Conservation (phyloP, 2,797 vertebrate species). For the Macroramphosus scolopax region DNA sequence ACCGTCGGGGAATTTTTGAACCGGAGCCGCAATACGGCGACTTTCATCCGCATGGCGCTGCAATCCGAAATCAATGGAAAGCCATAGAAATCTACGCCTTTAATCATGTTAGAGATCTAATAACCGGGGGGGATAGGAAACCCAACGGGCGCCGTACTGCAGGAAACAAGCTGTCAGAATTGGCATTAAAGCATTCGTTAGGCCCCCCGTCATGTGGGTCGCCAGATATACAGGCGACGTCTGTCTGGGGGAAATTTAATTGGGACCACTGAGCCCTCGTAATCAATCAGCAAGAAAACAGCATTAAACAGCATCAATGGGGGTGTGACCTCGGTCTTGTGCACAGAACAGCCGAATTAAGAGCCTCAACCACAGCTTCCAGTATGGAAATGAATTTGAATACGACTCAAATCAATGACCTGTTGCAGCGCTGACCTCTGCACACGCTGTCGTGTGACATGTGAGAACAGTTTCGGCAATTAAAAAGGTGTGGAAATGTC, state of each 20-base stretch:
- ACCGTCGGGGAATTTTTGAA: constrained; percentile 7
- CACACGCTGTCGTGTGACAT: no score
- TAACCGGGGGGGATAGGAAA: constrained; percentile 33
- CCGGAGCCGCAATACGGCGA: constrained; percentile 10
- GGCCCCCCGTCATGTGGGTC: constrained; percentile 20
- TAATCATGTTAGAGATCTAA: constrained; percentile 22
- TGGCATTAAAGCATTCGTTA: constrained; percentile 40
- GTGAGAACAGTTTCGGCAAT: no score
- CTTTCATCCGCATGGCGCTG: constrained; percentile 3
- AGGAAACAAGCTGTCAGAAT: constrained; percentile 33
- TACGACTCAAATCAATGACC: no score
- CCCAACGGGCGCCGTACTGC: constrained; percentile 28
- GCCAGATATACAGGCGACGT: constrained; percentile 17
- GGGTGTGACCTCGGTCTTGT: constrained; percentile 39
- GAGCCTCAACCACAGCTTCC: constrained; percentile 24
- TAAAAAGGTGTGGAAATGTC: no score
- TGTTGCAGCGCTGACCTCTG: no score
- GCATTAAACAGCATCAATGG: not conserved
- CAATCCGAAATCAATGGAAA: constrained; percentile 12
- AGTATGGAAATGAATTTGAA: constrained; percentile 55
- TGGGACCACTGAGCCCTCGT: constrained; percentile 25
- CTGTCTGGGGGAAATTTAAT: constrained; percentile 42
- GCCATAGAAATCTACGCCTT: constrained; percentile 11
- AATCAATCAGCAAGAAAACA: constrained; percentile 29
- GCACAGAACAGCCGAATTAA: constrained; percentile 1